Percentiles rank a stretch among this genome's conserved stretches.
These are phyloP conservation scores for Chymomyza caudatula DNA, from an alignment of 2,888 invertebrate species.

Conservation along the genomic window DNA sequence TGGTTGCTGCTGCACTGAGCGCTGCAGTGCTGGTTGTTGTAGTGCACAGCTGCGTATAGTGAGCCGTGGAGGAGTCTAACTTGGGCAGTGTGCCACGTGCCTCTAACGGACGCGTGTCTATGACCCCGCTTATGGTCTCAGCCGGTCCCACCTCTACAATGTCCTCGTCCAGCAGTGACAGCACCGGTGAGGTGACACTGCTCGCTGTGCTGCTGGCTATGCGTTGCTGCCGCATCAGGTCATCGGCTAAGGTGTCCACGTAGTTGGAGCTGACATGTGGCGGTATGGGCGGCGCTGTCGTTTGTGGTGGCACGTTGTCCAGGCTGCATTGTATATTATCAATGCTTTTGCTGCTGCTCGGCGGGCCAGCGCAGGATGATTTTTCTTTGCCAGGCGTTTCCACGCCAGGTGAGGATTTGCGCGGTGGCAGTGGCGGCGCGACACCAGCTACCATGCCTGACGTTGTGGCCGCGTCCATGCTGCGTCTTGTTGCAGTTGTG, in stretches of 20 bases:
- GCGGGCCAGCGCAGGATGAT: constrained; percentile 33
- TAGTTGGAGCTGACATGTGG: constrained; percentile 69
- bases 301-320: constrained; percentile 72
- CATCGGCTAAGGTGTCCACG: constrained; percentile 74
- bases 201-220: constrained; percentile 52
- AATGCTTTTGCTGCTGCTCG: constrained; percentile 62
- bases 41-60: constrained; percentile 67
- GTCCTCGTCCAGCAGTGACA: constrained; percentile 70
- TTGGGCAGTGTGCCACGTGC: constrained; percentile 69
- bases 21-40: constrained; percentile 62
- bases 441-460: constrained; percentile 56
- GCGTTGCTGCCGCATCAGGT: constrained; percentile 71
- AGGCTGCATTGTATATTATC: constrained; percentile 74
- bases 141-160: constrained; percentile 85
- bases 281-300: constrained; percentile 77
- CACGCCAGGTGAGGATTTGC: constrained; percentile 79
- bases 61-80: constrained; percentile 52
- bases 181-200: constrained; percentile 44
- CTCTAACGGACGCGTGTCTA: constrained; percentile 81
- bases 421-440: constrained; percentile 80
- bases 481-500: constrained; percentile 6
- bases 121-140: constrained; percentile 85
- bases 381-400: constrained; percentile 66
- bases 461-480: constrained; percentile 29
- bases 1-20: constrained; percentile 25